Evolutionary conservation across 2,113 vertebrate genomes (phyloP), one percentile per base, ranked within the genome.

Genomic region (Oreocharis arfaki): DNA sequence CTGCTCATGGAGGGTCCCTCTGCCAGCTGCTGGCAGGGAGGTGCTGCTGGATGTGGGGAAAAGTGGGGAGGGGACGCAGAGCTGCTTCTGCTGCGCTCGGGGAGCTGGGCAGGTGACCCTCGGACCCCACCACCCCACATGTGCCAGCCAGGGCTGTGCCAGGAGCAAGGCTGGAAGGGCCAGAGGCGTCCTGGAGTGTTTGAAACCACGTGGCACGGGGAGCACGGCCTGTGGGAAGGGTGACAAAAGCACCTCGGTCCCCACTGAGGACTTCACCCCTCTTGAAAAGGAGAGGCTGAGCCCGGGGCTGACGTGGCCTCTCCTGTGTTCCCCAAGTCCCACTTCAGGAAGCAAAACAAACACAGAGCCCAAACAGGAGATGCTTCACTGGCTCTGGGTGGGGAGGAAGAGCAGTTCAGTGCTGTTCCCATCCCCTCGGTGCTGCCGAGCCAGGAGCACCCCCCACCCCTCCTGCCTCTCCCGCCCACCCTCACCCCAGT

Each of bases 221-320:
- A 50, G 26, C 16, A 2, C 0, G 27, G 69, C 53, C 57, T 0
- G 0, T 11, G 39, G 69, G 39, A 21, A 78, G 55, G 37, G 56
- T 28, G 44, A 37, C 37, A 65, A 47, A 73, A 64, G 41, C 37
- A 60, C 50, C 49, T 57, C 0, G 0, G 32, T 44, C 67, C 52
- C 41, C 12, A 1, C n/a, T 2, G 37, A n/a, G 46, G 56, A 39
- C 79, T 33, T 4, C 3, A n/a, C 78, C 46, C 55, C 7, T 28
- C 50, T 41, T 15, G 49, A 16, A 55, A 49, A 75, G 41, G 2
- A 63, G 23, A 56, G 11, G 16, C 47, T 46, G 68, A 67, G 71
- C 35, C 35, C 1, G 0, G 22, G 5, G 28, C 10, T 37, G 52
- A 28, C 0, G 1, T 50, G 33, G 28, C 44, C n/a, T 35, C 59